Evolutionary conservation across 2,797 vertebrate species (phyloP), one percentile per base, ranked within the genome.

Genomic region (Acanthornis magna): DNA sequence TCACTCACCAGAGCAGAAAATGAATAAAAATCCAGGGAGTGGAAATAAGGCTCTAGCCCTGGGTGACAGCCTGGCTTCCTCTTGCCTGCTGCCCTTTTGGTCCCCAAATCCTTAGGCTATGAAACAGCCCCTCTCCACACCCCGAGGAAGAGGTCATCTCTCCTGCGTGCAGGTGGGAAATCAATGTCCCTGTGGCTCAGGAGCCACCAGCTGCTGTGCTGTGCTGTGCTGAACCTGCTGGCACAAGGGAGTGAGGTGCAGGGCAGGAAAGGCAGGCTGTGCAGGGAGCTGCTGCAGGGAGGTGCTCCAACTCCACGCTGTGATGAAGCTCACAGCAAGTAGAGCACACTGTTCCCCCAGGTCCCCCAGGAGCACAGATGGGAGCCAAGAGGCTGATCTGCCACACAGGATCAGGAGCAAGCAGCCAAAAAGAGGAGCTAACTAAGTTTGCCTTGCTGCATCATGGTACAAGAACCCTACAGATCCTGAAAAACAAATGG

Each of bases 291-390:
- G 51, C 78, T 67, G 51, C 67, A 82, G 48, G 51, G 67, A 71
- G 26, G 5, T 60, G 57, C 55, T 79, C 63, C 72, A 73, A 16
- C 43, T 45, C 72, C 79, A 71, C 36, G 48, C 38, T 67, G 67
- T 1, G 1, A 20, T 4, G 73, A 86, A 91, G 61, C 58, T 65
- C 10, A 34, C 29, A 54, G 4, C 22, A 74, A 50, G 42, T 38
- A 53, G 53, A 71, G 42, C 36, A 9, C 2, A 4, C 13, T 72
- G 40, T 5, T 87, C 19, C 20, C 38, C 13, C 11, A 36, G 16
- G 18, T n/a, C 9, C 27, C 42, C 22, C 4, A 2, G 47, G 40
- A 71, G 60, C 60, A 45, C 0, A 1, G 9, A n/a, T 2, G 6
- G 58, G 47, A 87, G 63, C 22, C 77, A 70, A 55, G 45, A 74